Conservation (phyloP, 2,113 vertebrate species). For the Oncorhynchus nerka region DNA sequence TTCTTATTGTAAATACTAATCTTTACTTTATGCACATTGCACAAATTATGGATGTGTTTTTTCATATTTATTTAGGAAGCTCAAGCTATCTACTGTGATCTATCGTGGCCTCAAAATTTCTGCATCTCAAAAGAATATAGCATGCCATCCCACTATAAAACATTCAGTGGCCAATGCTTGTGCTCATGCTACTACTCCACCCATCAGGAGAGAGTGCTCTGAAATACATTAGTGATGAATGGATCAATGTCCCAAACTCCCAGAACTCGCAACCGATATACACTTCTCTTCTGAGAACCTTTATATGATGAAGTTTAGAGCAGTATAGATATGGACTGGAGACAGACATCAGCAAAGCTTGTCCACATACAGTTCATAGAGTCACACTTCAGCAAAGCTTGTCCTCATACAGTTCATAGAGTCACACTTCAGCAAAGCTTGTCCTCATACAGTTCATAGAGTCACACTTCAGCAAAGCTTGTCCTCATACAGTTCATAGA, state of each 20-base stretch:
- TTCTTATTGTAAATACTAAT: not conserved
- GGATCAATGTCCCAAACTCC: not conserved
- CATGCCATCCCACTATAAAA: constrained; percentile 1
- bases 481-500: no score
- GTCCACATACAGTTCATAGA: not conserved
- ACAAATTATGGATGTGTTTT: no score
- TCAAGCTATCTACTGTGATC: not conserved
- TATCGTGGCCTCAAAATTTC: not conserved
- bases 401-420: no score
- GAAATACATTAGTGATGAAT: constrained; percentile 5
- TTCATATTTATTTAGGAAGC: no score
- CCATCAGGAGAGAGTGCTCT: not conserved
- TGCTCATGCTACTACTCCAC: constrained; percentile 7
- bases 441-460: no score
- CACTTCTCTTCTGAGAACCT: not conserved
- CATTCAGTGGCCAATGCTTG: not conserved
- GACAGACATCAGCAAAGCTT: not conserved
- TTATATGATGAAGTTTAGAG: not conserved
- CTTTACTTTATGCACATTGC: no score
- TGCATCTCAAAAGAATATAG: not conserved
- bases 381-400: no score
- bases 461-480: no score
- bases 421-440: no score
- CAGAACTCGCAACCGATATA: not conserved
- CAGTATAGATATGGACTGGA: not conserved